Evolutionary conservation across 1,140 invertebrate genomes (phyloP).

Genomic region (Lepeophtheirus salmonis): DNA sequence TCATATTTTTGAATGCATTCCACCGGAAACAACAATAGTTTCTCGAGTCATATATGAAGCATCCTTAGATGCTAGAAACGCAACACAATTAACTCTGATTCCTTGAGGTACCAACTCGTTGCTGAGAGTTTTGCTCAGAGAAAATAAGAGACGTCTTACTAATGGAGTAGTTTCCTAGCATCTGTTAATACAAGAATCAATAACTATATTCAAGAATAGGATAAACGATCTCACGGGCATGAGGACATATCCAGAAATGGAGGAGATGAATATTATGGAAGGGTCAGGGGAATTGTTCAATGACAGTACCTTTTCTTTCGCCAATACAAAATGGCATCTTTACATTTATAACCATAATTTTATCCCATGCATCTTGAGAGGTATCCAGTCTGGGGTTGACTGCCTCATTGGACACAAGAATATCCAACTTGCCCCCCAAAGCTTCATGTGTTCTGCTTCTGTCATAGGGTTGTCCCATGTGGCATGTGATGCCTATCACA

Average conservation of each 20-base stretch:
- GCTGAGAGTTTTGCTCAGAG: conserved; percentile 61
- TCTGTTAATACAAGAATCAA: conserved; percentile 14
- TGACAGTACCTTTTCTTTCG: conserved; percentile 66
- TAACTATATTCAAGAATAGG: neutral
- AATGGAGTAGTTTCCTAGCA: conserved; percentile 72
- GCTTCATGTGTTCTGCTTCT: conserved; percentile 53
- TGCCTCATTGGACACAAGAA: conserved; percentile 84
- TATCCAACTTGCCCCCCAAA: conserved; percentile 66
- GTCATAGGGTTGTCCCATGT: conserved; percentile 63
- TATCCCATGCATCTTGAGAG: conserved; percentile 64
- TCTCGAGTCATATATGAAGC: conserved; percentile 85
- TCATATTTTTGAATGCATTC: conserved; percentile 43
- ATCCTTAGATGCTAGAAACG: conserved; percentile 77
- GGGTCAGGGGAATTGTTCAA: conserved; percentile 47
- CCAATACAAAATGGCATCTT: conserved; percentile 67
- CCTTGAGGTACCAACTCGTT: conserved; percentile 47
- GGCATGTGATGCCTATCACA: too few species aligned
- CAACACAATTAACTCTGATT: conserved; percentile 79
- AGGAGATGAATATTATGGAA: conserved; percentile 68
- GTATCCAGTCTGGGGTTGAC: conserved; percentile 48
- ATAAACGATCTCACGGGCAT: conserved; percentile 36
- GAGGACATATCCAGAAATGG: conserved; percentile 66
- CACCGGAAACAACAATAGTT: conserved; percentile 60
- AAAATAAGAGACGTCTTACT: conserved; percentile 83
- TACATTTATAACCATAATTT: conserved; percentile 91